These are phyloP conservation scores for Timema podura DNA, from an alignment of 2,888 invertebrate genomes.

Conservation along the genomic window DNA sequence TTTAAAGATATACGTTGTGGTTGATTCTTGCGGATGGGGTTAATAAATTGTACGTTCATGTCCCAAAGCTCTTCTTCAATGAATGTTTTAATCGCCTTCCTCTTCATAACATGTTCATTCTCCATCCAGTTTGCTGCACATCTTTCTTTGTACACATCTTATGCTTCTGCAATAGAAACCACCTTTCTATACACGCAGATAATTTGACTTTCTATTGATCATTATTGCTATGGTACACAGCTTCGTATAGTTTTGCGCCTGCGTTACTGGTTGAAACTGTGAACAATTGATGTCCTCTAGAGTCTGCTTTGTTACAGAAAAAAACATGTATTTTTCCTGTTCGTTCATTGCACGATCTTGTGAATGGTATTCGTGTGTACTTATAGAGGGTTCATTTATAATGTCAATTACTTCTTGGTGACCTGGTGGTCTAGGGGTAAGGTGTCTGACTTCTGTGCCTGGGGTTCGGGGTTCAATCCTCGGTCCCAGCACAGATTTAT, in stretches of 20 bases:
- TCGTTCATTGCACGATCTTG: too few species aligned
- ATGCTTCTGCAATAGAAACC: constrained; percentile 10
- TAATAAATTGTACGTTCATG: constrained; percentile 1
- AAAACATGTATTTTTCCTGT: too few species aligned
- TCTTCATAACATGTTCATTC: constrained; percentile 9
- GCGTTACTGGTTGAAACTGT: constrained; percentile 7
- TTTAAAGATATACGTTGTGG: constrained; percentile 8
- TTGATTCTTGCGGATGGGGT: background rate
- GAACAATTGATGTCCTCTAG: background rate
- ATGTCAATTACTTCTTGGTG: too few species aligned
- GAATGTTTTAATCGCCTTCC: background rate
- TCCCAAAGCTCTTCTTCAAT: constrained; percentile 5
- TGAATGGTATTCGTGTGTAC: too few species aligned
- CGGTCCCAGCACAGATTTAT: too few species aligned
- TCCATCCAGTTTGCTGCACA: background rate
- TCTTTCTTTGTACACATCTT: background rate
- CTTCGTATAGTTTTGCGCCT: background rate
- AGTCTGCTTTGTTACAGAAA: too few species aligned
- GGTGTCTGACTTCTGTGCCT: too few species aligned
- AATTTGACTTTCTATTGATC: background rate
- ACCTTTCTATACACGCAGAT: constrained; percentile 1
- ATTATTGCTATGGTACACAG: background rate
- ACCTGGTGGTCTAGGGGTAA: too few species aligned
- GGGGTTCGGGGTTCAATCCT: too few species aligned
- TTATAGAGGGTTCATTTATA: too few species aligned